These are phyloP conservation scores for Connochaetes taurinus DNA, from an alignment of 2,113 vertebrate genomes.

Conservation along the genomic window DNA sequence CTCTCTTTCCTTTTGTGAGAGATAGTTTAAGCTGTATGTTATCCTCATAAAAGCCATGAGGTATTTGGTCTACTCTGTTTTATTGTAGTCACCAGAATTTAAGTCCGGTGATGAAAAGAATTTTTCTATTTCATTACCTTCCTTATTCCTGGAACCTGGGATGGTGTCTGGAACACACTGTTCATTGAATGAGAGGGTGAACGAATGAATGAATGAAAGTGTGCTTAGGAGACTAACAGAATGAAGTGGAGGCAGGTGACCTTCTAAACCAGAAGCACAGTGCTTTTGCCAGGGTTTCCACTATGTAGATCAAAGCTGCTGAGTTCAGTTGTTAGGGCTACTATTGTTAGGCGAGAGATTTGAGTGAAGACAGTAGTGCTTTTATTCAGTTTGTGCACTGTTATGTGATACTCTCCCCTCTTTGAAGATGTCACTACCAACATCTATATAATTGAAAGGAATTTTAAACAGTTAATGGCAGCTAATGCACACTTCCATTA, in stretches of 20 bases:
- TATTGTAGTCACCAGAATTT: neutral
- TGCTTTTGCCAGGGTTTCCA: neutral
- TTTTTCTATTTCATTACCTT: neutral
- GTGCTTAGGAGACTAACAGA: neutral
- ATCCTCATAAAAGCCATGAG: neutral
- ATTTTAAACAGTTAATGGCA: neutral
- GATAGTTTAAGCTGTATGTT: neutral
- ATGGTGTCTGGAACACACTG: neutral
- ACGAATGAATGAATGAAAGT: neutral
- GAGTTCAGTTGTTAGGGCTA: neutral
- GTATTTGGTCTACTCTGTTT: neutral
- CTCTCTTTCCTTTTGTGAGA: neutral
- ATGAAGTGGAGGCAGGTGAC: neutral
- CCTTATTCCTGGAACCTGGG: neutral
- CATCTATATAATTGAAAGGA: neutral
- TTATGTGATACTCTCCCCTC: neutral
- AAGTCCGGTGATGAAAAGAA: neutral
- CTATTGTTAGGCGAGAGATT: neutral
- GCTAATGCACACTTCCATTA: neutral
- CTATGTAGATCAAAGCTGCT: neutral
- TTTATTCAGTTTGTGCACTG: neutral
- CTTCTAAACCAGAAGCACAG: neutral
- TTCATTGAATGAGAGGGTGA: neutral
- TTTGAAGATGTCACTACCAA: neutral
- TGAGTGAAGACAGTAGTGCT: neutral